Evolutionary conservation across 2,888 invertebrate genomes (phyloP), one percentile per base, ranked within the genome.

Genomic region (Morpho deidamia): DNA sequence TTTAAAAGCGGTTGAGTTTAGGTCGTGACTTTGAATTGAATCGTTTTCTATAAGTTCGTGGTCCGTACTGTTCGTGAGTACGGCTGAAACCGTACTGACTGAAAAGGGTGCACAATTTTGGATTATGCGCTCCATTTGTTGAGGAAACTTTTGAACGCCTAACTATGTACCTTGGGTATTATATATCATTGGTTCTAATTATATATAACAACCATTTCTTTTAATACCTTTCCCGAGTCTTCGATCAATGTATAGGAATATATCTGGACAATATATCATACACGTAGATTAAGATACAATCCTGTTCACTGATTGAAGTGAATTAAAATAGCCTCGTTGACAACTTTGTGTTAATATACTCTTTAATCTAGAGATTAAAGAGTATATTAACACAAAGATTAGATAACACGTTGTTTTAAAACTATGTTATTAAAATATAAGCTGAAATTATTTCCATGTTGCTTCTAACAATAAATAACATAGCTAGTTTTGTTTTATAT

Each of bases 401-500:
- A n/a, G n/a, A n/a, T n/a, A 47, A 33, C 12, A 32, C 33, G 47
- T 47, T 40, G 40, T 40, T 40, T 11, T 47, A n/a, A 40, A 40
- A 40, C 8, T 40, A 40, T 48, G 11, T 11, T 40, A 11, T 40
- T 7, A 44, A 32, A 44, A 34, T 10, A 12, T 34, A 44, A 34
- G 34, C 11, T 11, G 34, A 33, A 48, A 47, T 37, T 40, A 40
- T 11, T 32, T 34, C 12, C n/a, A n/a, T 7, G 23, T 43, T 38
- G 39, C 53, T 47, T 51, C 47, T 42, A 41, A 52, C 43, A 37
- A 41, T 41, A 44, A 54, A 47, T 48, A 41, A 48, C 54, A 48
- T 46, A 51, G 51, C 54, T 54, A 51, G 50, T 56, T 50, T 45
- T 47, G 42, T 53, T 47, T 44, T 53, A 45, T 32, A 47, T 46